Conservation (phyloP, 2,113 vertebrate species). For the Gasterosteus nipponicus region DNA sequence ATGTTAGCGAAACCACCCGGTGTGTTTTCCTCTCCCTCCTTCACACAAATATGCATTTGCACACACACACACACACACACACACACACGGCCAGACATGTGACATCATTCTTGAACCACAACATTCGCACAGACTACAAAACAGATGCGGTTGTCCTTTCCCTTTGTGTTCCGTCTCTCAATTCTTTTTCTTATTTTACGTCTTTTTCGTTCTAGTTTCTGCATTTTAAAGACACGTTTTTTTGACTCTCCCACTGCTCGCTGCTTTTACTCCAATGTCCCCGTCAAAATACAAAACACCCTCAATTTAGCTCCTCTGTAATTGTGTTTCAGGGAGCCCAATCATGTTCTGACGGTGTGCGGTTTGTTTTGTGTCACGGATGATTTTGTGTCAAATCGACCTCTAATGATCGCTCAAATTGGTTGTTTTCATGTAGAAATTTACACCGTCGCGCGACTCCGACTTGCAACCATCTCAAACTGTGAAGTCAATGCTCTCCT, state of each 20-base stretch:
- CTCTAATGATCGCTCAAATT: constrained; percentile 79
- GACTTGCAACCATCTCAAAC: constrained; percentile 63
- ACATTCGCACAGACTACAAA: constrained; percentile 44
- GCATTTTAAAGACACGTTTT: constrained; percentile 46
- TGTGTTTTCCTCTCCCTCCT: constrained; percentile 48
- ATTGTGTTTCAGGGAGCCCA: constrained; percentile 72
- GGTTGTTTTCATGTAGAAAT: constrained; percentile 81
- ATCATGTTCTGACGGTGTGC: constrained; percentile 67
- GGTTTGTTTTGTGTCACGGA: constrained; percentile 82
- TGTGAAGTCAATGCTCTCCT: constrained; percentile 58
- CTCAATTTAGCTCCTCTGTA: constrained; percentile 70
- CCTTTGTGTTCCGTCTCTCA: constrained; percentile 42
- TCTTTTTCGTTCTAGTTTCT: constrained; percentile 31
- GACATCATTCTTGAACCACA: constrained; percentile 69
- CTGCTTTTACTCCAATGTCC: constrained; percentile 55
- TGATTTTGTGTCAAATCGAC: constrained; percentile 78
- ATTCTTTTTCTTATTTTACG: constrained; percentile 61
- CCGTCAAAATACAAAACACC: constrained; percentile 60
- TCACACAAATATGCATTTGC: not conserved
- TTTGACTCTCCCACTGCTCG: constrained; percentile 44
- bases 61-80: constrained; percentile 23
- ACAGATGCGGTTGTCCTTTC: constrained; percentile 68
- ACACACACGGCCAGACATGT: constrained; percentile 69
- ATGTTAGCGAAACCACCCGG: constrained; percentile 61
- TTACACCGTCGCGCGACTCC: constrained; percentile 67